A percentile compares a stretch with the other conserved stretches of the same genome.
Evolutionary conservation across 2,888 invertebrate genomes (phyloP).

Genomic region (Drosophila quinaria): DNA sequence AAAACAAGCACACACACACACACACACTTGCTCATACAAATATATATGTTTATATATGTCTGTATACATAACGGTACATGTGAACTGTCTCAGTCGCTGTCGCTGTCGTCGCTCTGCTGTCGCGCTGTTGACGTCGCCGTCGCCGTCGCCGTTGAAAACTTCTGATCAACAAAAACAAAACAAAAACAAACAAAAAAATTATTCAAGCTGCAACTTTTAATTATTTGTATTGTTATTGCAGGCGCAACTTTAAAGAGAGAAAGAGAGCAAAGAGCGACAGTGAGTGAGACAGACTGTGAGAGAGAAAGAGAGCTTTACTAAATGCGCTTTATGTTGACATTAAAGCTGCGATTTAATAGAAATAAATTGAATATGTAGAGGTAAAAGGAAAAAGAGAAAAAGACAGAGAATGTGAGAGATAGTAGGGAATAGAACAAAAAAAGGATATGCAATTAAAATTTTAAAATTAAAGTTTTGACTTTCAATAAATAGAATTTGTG

Average conservation of each 20-base stretch:
- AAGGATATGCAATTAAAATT: no score
- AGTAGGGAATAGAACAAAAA: no score
- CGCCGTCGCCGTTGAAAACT: conserved; percentile 18
- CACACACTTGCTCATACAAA: background rate
- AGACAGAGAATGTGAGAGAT: no score
- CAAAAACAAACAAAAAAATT: conserved; percentile 26
- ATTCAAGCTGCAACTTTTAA: conserved; percentile 66
- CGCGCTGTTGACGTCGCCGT: conserved; percentile 20
- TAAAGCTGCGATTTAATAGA: conserved; percentile 24
- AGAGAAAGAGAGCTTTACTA: background rate
- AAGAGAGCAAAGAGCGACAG: background rate
- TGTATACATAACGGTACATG: conserved; percentile 45
- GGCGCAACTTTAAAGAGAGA: conserved; percentile 50
- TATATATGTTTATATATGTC: background rate
- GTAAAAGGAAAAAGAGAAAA: background rate
- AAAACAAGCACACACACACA: background rate
- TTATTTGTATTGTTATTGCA: conserved; percentile 56
- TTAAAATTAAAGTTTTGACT: no score
- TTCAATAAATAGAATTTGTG: no score
- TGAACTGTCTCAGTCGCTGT: conserved; percentile 28
- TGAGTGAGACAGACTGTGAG: background rate
- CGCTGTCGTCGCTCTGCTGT: conserved; percentile 8
- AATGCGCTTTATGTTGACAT: conserved; percentile 3
- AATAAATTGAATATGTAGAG: background rate
- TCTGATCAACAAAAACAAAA: conserved; percentile 32